These are phyloP conservation scores for Rhynchotus rufescens DNA, from an alignment of 2,797 vertebrate genomes.

Conservation along the genomic window DNA sequence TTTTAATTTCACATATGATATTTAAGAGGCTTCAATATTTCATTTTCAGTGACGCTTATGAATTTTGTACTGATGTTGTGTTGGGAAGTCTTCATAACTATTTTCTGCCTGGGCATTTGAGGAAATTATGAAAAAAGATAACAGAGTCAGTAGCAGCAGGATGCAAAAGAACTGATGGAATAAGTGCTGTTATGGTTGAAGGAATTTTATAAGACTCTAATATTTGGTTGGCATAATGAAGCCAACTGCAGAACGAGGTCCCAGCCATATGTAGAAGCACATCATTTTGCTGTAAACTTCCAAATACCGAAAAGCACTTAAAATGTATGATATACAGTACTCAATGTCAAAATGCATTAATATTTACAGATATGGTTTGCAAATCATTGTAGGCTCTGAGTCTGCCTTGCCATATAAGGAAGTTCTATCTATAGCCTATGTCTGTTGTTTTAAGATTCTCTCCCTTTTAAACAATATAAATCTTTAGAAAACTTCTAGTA, in stretches of 20 bases:
- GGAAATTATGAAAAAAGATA: background rate
- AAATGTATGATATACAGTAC: slow-evolving; percentile 28
- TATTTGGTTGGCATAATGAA: background rate
- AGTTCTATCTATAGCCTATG: background rate
- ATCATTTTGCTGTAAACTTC: slow-evolving; percentile 20
- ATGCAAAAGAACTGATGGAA: background rate
- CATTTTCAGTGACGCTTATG: background rate
- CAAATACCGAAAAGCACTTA: background rate
- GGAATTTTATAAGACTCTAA: background rate
- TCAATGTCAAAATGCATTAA: slow-evolving; percentile 53
- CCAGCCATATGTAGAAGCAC: background rate
- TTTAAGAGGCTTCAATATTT: background rate
- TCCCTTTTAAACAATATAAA: background rate
- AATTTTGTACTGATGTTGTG: background rate
- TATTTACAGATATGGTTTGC: slow-evolving; percentile 52
- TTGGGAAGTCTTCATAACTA: background rate
- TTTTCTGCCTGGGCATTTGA: background rate
- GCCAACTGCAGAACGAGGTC: background rate
- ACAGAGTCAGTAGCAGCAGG: background rate
- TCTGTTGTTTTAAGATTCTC: background rate
- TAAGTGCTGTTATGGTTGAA: background rate
- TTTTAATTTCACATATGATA: background rate
- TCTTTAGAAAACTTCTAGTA: background rate
- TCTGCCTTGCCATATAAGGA: background rate
- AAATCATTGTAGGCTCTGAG: background rate